These are phyloP conservation scores for Cantharis rustica DNA, from an alignment of 2,888 invertebrate genomes.

Conservation along the genomic window DNA sequence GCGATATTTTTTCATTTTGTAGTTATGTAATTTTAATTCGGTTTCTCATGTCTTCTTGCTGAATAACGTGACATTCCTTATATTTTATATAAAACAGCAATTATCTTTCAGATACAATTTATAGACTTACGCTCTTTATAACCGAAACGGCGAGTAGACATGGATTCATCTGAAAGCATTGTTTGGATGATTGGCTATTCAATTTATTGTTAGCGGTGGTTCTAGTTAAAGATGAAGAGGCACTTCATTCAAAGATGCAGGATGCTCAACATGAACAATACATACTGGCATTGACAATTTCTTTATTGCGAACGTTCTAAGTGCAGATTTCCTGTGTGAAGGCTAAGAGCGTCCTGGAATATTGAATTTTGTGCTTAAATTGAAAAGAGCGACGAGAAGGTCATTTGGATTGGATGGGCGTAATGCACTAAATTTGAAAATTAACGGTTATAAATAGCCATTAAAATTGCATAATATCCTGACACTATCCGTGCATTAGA, in stretches of 20 bases:
- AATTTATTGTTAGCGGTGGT: slow-evolving; percentile 3
- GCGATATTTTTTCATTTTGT: not conserved
- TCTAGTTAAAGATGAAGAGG: not conserved
- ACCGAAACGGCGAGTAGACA: not conserved
- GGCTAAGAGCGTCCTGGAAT: not conserved
- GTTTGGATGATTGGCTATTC: slow-evolving; percentile 9
- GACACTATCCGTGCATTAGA: not conserved
- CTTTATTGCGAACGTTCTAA: not conserved
- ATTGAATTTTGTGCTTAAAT: not conserved
- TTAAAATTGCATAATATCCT: not conserved
- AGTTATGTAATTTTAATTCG: not conserved
- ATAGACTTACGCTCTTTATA: not conserved
- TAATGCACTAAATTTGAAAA: not conserved
- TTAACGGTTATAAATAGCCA: not conserved
- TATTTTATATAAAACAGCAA: not conserved
- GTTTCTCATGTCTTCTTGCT: not conserved
- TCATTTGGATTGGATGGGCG: not conserved
- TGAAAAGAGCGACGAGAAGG: not conserved
- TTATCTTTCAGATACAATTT: not conserved
- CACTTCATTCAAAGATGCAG: slow-evolving; percentile 3
- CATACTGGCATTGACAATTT: not conserved
- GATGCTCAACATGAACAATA: not conserved
- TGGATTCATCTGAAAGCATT: not conserved
- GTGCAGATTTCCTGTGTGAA: not conserved
- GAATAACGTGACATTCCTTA: not conserved